Base-by-base conservation (phyloP, 2,888 invertebrate species). In the Podotricha telesiphe region DNA sequence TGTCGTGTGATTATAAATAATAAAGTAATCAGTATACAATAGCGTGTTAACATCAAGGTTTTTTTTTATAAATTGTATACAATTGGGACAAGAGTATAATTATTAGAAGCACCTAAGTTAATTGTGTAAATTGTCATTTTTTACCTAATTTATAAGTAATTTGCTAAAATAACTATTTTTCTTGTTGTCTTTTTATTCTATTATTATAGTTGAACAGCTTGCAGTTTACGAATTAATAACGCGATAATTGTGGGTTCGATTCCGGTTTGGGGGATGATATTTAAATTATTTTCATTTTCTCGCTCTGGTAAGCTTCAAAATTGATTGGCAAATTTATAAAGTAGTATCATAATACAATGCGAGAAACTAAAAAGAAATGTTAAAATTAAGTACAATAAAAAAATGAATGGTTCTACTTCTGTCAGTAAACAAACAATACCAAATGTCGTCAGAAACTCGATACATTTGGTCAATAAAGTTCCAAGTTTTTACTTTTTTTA, bases 401-500 rank as follows among this genome's bases (percentile, higher is more conserved):
- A 53, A 55, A 55, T 28, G 2, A 10, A n/a, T 10, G 4, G 53
- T 55, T 55, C 53, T 10, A 55, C 53, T 55, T 55, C 42, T 42
- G n/a, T 40, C 40, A 59, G 59, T 59, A 59, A 59, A 22, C 42
- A 70, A 69, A 71, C 73, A 70, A 71, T 58, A 58, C 62, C 34
- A 64, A 72, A 62, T 71, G 71, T 69, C 69, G 70, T 72, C 70
- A 56, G 74, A 68, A 76, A 78, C 71, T 70, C 73, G 72, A 76
- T 73, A 74, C 77, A 76, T 74, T 74, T 74, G 78, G 75, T 77
- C 78, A 76, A 76, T 74, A 77, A 77, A 76, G 77, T 68, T 72
- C 72, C 69, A 65, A 72, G 70, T 75, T 75, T 69, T 72, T 67
- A 74, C 72, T 66, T 67, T 72, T 73, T 77, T 78, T 77, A 77